phyloP scores from a whole-genome alignment of 2,113 vertebrate genomes.

The Ctenomys sociabilis region DNA sequence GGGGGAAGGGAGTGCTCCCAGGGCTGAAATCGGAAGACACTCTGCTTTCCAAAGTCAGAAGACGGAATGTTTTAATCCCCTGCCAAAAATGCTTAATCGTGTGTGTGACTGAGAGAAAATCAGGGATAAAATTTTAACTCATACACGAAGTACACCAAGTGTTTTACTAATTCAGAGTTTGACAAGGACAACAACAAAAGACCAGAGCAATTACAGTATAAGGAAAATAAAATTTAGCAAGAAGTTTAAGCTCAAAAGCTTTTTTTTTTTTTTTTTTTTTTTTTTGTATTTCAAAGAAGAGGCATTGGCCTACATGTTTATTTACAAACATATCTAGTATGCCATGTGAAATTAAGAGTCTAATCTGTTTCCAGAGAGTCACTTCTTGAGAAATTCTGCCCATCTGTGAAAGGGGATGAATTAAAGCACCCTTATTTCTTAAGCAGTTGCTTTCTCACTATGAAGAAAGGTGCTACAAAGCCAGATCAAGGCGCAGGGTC shows the following conservation, averaged over 20 bases:
- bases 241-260: background rate
- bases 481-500: conserved; percentile 92
- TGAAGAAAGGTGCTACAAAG: conserved; percentile 92
- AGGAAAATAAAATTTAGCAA: background rate
- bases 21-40: background rate
- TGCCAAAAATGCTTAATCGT: background rate
- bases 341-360: conserved; percentile 43
- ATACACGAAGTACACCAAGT: background rate
- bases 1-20: background rate
- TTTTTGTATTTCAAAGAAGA: conserved; percentile 61
- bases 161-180: conserved; percentile 4
- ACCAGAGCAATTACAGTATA: background rate
- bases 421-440: conserved; percentile 91
- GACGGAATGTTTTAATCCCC: background rate
- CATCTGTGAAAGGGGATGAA: conserved; percentile 58
- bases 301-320: conserved; percentile 77
- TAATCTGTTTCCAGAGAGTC: conserved; percentile 56
- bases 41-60: background rate
- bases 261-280: too few species aligned
- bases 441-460: conserved; percentile 96
- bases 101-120: background rate
- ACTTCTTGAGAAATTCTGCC: conserved; percentile 61
- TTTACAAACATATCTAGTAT: conserved; percentile 80
- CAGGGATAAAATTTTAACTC: background rate
- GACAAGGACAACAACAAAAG: background rate